Evolutionary conservation across 2,888 invertebrate genomes (phyloP).

Genomic region (Dugesia japonica): DNA sequence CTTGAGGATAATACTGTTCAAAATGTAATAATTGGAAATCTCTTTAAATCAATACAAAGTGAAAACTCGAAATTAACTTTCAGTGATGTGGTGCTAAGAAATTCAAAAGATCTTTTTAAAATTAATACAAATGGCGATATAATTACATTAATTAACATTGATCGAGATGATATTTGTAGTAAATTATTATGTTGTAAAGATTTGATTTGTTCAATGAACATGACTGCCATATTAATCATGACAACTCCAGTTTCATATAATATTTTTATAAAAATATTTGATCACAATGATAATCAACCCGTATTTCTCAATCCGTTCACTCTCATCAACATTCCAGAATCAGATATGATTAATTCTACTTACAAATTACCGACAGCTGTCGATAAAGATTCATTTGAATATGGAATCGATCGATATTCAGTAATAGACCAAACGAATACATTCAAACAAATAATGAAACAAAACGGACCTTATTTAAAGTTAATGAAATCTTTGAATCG

Average conservation of each 20-base stretch:
- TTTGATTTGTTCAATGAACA: neutral
- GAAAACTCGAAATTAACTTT: neutral
- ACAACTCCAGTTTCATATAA: neutral
- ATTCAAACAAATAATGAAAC: neutral
- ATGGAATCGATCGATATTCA: slow-evolving; percentile 3
- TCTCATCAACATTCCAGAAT: slow-evolving; percentile 30
- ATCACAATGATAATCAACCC: slow-evolving; percentile 27
- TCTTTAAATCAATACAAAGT: neutral
- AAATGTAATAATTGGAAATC: neutral
- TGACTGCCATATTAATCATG: neutral
- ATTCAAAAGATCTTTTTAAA: neutral
- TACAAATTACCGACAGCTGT: neutral
- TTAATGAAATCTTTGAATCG: slow-evolving; percentile 22
- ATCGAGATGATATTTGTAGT: neutral
- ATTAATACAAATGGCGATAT: neutral
- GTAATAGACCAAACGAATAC: neutral
- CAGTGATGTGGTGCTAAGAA: neutral
- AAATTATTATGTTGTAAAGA: neutral
- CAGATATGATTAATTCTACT: neutral
- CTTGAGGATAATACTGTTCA: neutral
- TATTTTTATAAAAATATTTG: neutral
- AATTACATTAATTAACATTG: neutral
- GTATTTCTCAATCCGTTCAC: neutral
- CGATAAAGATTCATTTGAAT: slow-evolving; percentile 22
- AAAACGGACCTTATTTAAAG: neutral